A percentile compares a stretch with the other conserved stretches of the same genome.
Evolutionary conservation across 2,888 invertebrate genomes (phyloP).

Genomic region (Volucella inflata): DNA sequence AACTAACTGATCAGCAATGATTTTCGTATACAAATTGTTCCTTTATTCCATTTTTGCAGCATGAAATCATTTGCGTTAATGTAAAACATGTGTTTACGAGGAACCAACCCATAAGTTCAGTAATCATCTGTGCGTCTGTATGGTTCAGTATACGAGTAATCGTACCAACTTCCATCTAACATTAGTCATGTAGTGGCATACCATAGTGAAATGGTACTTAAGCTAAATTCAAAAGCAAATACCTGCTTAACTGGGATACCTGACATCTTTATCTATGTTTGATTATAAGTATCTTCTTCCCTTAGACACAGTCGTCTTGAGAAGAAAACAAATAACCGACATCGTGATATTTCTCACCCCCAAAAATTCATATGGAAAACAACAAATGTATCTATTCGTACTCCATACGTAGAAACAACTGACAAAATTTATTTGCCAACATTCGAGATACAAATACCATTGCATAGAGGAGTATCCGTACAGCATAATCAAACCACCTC

Average conservation of each 20-base stretch:
- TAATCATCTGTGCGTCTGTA: neutral
- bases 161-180: neutral
- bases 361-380: constrained; percentile 18
- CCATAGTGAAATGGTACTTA: neutral
- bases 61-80: constrained; percentile 67
- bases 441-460: constrained; percentile 58
- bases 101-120: constrained; percentile 6
- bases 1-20: constrained; percentile 21
- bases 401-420: neutral
- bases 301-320: constrained; percentile 3
- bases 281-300: constrained; percentile 9
- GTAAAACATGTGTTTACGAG: constrained; percentile 55
- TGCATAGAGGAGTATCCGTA: neutral
- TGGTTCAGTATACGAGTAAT: constrained; percentile 7
- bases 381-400: constrained; percentile 7
- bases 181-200: neutral
- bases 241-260: neutral
- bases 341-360: constrained; percentile 44
- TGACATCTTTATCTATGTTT: constrained; percentile 25
- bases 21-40: constrained; percentile 10
- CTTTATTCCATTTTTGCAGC: constrained; percentile 57
- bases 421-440: constrained; percentile 62
- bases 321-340: constrained; percentile 8
- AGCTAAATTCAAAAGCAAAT: constrained; percentile 10
- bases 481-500: constrained; percentile 30